A percentile compares a stretch with the other conserved stretches of the same genome.
These are phyloP conservation scores for Conopomorpha cramerella DNA, from an alignment of 1,140 invertebrate genomes.

Conservation along the genomic window DNA sequence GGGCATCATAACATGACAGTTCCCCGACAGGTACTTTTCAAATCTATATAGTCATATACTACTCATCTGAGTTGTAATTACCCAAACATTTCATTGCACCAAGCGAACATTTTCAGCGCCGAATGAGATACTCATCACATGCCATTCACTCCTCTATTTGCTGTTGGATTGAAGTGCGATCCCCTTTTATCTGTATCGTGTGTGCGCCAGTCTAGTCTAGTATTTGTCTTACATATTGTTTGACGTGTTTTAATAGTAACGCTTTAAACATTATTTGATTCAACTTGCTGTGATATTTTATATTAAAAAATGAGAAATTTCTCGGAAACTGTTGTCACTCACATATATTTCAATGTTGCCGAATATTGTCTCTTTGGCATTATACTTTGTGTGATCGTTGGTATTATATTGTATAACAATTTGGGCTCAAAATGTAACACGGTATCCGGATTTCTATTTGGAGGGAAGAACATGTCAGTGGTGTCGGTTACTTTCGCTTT, in stretches of 20 bases:
- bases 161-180: conserved; percentile 32
- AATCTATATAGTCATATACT: too few species aligned
- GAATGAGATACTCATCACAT: too few species aligned
- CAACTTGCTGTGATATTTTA: too few species aligned
- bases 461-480: conserved; percentile 50
- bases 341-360: conserved; percentile 48
- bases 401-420: conserved; percentile 44
- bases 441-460: conserved; percentile 40
- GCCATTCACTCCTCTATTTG: conserved; percentile 19
- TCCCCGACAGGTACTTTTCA: too few species aligned
- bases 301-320: conserved; percentile 25
- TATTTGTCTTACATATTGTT: conserved; percentile 22
- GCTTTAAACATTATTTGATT: too few species aligned
- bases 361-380: conserved; percentile 52
- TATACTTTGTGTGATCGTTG: conserved; percentile 41
- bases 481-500: conserved; percentile 38
- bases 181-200: conserved; percentile 38
- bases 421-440: conserved; percentile 42
- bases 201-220: too few species aligned
- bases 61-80: too few species aligned
- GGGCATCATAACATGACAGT: too few species aligned
- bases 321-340: conserved; percentile 14
- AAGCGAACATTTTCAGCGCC: too few species aligned
- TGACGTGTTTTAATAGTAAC: conserved; percentile 20
- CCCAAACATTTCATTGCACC: too few species aligned